Percentiles rank a stretch among this genome's conserved stretches.
Conservation (phyloP, 2,888 invertebrate species). For the Sericinus montela region DNA sequence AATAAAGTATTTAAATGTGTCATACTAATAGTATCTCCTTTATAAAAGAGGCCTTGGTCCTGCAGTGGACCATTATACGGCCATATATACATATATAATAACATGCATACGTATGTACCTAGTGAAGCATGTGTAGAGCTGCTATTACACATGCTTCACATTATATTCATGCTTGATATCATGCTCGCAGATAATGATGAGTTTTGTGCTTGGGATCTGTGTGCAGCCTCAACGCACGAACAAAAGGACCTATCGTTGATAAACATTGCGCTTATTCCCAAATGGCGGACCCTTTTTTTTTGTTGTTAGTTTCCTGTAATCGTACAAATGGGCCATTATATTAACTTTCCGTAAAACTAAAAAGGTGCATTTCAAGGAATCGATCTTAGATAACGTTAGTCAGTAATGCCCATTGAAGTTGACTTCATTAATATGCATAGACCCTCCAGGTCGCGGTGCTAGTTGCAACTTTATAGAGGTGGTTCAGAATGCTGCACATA, state of each 20-base stretch:
- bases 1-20: too few species aligned
- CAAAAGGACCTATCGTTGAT: constrained; percentile 10
- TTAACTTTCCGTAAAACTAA: constrained; percentile 1
- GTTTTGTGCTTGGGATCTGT: neutral
- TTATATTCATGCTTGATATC: too few species aligned
- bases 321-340: constrained; percentile 8
- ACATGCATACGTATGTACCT: too few species aligned
- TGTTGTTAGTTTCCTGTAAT: constrained; percentile 4
- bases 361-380: constrained; percentile 4
- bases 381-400: constrained; percentile 8
- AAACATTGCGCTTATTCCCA: constrained; percentile 6
- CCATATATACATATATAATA: too few species aligned
- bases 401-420: constrained; percentile 1
- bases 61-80: too few species aligned
- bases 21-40: too few species aligned
- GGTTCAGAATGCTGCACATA: constrained; percentile 5
- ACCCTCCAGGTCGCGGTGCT: neutral
- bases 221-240: neutral
- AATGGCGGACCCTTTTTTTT: constrained; percentile 9
- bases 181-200: too few species aligned
- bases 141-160: too few species aligned
- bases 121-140: too few species aligned
- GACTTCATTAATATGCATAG: constrained; percentile 14
- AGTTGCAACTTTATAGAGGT: neutral
- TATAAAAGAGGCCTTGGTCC: too few species aligned